A percentile compares a stretch with the other conserved stretches of the same genome.
These are phyloP conservation scores for Poeciliopsis paucimaculata DNA, from an alignment of 2,797 vertebrate species.

Conservation along the genomic window DNA sequence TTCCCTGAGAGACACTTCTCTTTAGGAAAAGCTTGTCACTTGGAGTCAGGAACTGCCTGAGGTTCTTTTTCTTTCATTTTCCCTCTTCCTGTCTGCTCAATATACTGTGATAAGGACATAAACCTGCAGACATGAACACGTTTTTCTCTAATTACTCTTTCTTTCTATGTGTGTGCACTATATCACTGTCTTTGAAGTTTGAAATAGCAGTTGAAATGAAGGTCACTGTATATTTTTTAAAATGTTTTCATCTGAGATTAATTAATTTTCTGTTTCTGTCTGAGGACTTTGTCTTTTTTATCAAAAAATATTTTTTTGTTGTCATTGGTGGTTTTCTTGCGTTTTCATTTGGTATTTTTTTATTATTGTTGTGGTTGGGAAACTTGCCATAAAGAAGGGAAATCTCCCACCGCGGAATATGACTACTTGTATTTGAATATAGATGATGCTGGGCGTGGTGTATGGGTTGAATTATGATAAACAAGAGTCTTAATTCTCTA, in stretches of 20 bases:
- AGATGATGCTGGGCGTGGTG: background rate
- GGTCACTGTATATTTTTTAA: slow-evolving; percentile 56
- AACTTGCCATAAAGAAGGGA: slow-evolving; percentile 15
- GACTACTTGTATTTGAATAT: background rate
- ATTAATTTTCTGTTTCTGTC: slow-evolving; percentile 28
- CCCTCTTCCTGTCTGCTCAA: background rate
- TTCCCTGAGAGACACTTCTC: background rate
- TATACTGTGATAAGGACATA: slow-evolving; percentile 7
- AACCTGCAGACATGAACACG: slow-evolving; percentile 34
- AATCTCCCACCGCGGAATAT: background rate
- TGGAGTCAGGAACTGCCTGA: slow-evolving; percentile 25
- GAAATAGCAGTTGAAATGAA: slow-evolving; percentile 57
- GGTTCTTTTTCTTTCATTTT: background rate
- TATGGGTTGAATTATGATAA: slow-evolving; percentile 12
- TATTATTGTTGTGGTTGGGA: background rate
- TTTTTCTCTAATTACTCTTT: slow-evolving; percentile 45
- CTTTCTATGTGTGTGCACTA: slow-evolving; percentile 1
- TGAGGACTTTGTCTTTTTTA: slow-evolving; percentile 7
- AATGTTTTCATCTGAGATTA: slow-evolving; percentile 46
- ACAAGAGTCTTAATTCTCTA: background rate
- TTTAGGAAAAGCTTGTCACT: slow-evolving; percentile 20
- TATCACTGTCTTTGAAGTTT: slow-evolving; percentile 59
- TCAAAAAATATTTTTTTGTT: background rate
- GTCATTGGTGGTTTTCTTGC: background rate
- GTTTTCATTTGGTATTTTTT: background rate